Base-by-base conservation (phyloP, 2,113 vertebrate genomes). In the Alligator mississippiensis region DNA sequence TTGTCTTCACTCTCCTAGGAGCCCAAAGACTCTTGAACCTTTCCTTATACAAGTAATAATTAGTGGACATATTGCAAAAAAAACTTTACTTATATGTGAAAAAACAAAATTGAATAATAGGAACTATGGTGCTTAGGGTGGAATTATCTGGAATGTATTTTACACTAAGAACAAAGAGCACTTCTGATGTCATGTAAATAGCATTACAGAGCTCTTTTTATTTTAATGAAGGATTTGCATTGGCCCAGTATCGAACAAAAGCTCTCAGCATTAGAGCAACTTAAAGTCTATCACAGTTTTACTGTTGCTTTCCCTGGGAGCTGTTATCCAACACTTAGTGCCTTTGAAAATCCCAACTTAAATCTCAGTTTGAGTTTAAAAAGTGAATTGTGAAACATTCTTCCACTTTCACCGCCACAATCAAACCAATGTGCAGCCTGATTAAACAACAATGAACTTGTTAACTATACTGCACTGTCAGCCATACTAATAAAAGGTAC, bases 131-230 rank as follows among this genome's bases (percentile, higher is more conserved):
- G 77, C 72, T 84, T 94, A 92, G 93, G 11, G 92, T 97, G 96
- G 96, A 97, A 97, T 97, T 94, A 97, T 96, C 95, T 92, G 92
- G 93, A 97, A 97, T 83, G 92, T 95, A 93, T 97, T 97, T 97
- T 92, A 95, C 93, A 94, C 89, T 88, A 94, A 96, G 97, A 97
- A 98, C 97, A 98, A 97, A 98, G 96, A 98, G 87, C 92, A 88
- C 95, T 97, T 97, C 95, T 96, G 97, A 95, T 94, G 95, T 94
- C 95, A 97, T 97, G 96, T 97, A 97, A 98, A 97, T 97, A 98
- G 97, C 97, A 95, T 97, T 97, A 97, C 47, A 86, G 97, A 87
- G 95, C 92, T 86, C 93, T 97, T 97, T 96, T 87, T 93, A 91
- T 80, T 97, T 94, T 95, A 24, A 68, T 95, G 95, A 96, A 92